These are phyloP conservation scores for Chaetops frenatus DNA, from an alignment of 2,113 vertebrate species.

Conservation along the genomic window DNA sequence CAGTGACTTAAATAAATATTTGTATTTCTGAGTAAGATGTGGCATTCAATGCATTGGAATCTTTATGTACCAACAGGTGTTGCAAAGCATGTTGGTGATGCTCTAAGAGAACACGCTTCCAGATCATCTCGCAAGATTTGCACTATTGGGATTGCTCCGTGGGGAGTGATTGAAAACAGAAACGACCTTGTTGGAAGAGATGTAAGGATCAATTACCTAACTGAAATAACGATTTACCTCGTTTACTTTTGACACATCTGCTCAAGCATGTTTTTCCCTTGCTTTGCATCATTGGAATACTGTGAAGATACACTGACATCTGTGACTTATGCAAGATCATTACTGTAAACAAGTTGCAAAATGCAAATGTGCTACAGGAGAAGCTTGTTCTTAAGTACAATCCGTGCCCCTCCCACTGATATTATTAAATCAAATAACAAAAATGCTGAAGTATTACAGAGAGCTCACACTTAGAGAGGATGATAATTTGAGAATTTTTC, in stretches of 20 bases:
- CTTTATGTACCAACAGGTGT: constrained; percentile 78
- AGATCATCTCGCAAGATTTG: constrained; percentile 97
- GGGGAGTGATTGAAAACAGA: constrained; percentile 98
- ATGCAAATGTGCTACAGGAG: neutral
- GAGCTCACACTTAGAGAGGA: neutral
- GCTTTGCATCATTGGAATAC: neutral
- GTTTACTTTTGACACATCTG: neutral
- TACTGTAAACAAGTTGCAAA: constrained; percentile 13
- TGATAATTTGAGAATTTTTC: neutral
- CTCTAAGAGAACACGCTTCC: constrained; percentile 93
- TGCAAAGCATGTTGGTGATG: constrained; percentile 97
- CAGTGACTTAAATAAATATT: neutral
- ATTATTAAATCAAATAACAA: neutral
- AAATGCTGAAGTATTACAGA: neutral
- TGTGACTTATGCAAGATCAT: neutral
- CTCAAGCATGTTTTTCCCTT: neutral
- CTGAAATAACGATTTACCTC: neutral
- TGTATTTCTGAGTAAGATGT: neutral
- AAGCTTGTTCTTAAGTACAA: neutral
- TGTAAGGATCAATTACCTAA: constrained; percentile 75
- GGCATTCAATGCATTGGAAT: neutral
- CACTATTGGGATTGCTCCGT: constrained; percentile 94
- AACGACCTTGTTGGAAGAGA: constrained; percentile 97
- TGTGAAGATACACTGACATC: neutral
- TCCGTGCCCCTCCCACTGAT: fast-evolving